Evolutionary conservation across 2,888 invertebrate species (phyloP).

Genomic region (Erebia aethiops): DNA sequence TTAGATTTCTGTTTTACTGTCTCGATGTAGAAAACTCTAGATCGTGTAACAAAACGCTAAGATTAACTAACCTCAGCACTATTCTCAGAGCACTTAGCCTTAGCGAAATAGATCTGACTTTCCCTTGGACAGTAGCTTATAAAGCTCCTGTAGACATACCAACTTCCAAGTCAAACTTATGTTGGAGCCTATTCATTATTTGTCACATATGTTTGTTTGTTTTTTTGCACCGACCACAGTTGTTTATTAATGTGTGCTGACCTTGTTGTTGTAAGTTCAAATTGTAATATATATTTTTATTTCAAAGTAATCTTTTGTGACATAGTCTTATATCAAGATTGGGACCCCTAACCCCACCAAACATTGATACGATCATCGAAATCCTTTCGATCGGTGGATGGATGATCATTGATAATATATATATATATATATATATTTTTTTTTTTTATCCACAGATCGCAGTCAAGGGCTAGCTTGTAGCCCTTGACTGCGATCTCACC

Average conservation of each 20-base stretch:
- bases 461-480: too few relatives aligned
- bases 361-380: neutral
- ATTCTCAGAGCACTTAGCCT: constrained; percentile 2
- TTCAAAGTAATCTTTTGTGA: neutral
- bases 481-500: too few relatives aligned
- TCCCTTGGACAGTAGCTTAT: constrained; percentile 10
- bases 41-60: constrained; percentile 6
- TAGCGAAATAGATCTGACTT: constrained; percentile 13
- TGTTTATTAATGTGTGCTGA: too few relatives aligned
- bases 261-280: too few relatives aligned
- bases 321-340: neutral
- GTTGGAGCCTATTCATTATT: neutral
- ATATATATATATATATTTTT: too few relatives aligned
- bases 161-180: neutral
- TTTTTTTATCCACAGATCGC: too few relatives aligned
- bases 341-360: neutral
- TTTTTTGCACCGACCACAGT: too few relatives aligned
- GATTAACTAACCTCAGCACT: constrained; percentile 1
- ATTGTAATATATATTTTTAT: too few relatives aligned
- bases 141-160: constrained; percentile 4
- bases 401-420: too few relatives aligned
- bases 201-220: neutral
- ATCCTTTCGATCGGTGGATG: neutral
- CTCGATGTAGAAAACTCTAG: neutral
- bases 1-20: constrained; percentile 4